A percentile compares a stretch with the other conserved stretches of the same genome.
Conservation (phyloP, 2,797 vertebrate genomes). For the Trematomus bernacchii region DNA sequence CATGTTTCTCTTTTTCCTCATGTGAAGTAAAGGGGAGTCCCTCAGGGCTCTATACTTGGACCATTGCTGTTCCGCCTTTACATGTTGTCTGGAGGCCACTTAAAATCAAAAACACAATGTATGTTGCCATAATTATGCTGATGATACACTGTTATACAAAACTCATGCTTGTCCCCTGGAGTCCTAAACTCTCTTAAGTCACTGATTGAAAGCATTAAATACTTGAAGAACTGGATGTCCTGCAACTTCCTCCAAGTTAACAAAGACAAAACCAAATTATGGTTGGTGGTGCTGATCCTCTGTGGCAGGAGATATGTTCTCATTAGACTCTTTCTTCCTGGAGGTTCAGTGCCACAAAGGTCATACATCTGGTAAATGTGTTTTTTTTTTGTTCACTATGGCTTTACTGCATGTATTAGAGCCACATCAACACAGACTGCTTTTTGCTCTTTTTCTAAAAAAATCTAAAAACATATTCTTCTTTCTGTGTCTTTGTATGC, state of each 20-base stretch:
- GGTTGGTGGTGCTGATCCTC: conserved; percentile 2
- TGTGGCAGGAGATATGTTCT: conserved; percentile 27
- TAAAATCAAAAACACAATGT: conserved; percentile 9
- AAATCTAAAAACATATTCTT: too few species aligned
- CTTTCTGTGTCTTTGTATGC: too few species aligned
- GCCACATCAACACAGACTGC: neutral
- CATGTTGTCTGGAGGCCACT: conserved; percentile 4
- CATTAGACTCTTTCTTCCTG: conserved; percentile 12
- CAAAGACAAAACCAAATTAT: conserved; percentile 8
- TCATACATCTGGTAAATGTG: conserved; percentile 25
- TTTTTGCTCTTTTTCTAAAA: too few species aligned
- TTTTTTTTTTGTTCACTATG: conserved; percentile 13
- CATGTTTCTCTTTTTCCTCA: conserved; percentile 39
- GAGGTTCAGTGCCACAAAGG: conserved; percentile 16
- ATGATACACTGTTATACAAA: conserved; percentile 11
- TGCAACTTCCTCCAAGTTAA: conserved; percentile 22
- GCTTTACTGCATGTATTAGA: neutral
- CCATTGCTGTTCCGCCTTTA: conserved; percentile 2
- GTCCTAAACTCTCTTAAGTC: conserved; percentile 17
- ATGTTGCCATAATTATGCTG: conserved; percentile 1
- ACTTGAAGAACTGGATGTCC: conserved; percentile 5
- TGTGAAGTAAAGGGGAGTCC: conserved; percentile 27
- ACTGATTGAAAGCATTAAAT: conserved; percentile 14
- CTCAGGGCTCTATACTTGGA: conserved; percentile 33
- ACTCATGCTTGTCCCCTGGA: neutral